phyloP scores from a whole-genome alignment of 2,797 vertebrate species.

The Bovichtus variegatus region DNA sequence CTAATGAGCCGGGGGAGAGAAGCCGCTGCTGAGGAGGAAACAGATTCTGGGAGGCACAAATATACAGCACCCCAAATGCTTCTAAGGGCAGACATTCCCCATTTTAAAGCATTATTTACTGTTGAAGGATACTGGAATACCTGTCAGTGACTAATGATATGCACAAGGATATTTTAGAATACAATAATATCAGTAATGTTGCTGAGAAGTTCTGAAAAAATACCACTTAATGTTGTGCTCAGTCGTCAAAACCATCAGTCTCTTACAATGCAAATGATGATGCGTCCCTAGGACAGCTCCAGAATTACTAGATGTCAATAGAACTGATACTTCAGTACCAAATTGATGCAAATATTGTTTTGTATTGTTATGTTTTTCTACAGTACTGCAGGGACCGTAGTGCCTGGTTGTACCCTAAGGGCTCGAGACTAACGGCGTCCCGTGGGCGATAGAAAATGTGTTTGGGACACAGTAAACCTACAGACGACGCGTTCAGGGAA shows the following conservation, averaged over 20 bases:
- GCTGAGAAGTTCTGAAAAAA: neutral
- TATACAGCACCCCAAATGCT: conserved; percentile 16
- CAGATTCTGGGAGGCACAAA: conserved; percentile 23
- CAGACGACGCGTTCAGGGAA: too few relatives aligned
- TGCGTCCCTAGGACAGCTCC: neutral
- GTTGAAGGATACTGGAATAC: neutral
- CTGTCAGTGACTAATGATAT: neutral
- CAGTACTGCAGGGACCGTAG: too few relatives aligned
- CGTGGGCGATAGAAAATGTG: too few relatives aligned
- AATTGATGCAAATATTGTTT: too few relatives aligned
- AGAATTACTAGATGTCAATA: too few relatives aligned
- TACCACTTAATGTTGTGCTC: neutral
- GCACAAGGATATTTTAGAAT: neutral
- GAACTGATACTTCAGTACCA: too few relatives aligned
- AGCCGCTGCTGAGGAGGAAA: conserved; percentile 18
- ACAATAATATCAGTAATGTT: neutral
- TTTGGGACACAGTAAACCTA: too few relatives aligned
- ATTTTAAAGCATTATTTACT: neutral
- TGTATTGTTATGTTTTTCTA: too few relatives aligned
- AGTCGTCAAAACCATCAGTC: neutral
- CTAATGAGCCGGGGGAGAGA: conserved; percentile 42
- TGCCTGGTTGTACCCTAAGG: too few relatives aligned
- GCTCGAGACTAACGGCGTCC: too few relatives aligned
- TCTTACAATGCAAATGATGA: conserved; percentile 1
- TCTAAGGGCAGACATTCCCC: neutral